These are phyloP conservation scores for Dryoscopus gambensis DNA, from an alignment of 2,113 vertebrate species.

Conservation along the genomic window DNA sequence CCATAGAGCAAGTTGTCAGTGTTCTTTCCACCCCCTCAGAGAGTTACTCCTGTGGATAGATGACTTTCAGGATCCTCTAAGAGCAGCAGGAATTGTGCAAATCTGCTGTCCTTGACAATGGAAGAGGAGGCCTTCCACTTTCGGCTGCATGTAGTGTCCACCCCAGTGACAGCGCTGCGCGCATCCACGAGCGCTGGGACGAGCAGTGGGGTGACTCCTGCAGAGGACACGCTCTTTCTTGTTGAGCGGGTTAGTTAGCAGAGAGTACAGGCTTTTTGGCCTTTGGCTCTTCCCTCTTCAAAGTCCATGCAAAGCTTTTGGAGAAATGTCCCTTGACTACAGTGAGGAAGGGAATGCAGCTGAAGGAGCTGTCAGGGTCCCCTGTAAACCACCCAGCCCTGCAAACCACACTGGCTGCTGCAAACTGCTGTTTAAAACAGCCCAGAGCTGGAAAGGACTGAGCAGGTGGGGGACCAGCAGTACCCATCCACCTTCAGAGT, in stretches of 20 bases:
- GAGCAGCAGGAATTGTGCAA: not conserved
- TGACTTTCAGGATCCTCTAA: not conserved
- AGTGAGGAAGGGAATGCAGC: not conserved
- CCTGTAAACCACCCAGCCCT: not conserved
- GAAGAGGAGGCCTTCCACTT: not conserved
- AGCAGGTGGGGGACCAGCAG: not conserved
- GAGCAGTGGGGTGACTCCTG: not conserved
- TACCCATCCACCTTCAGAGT: not conserved
- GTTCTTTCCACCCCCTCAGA: not conserved
- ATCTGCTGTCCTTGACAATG: not conserved
- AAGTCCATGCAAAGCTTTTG: not conserved
- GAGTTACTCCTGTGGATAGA: not conserved
- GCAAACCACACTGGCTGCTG: not conserved
- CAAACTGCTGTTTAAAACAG: not conserved
- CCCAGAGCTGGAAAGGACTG: not conserved
- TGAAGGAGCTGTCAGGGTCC: not conserved
- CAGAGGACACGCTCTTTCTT: not conserved
- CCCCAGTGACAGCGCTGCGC: rapidly evolving
- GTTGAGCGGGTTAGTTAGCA: not conserved
- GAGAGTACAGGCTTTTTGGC: not conserved
- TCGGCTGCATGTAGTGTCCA: not conserved
- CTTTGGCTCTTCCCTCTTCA: not conserved
- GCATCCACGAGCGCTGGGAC: not conserved
- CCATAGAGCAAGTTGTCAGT: not conserved
- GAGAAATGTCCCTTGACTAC: not conserved